Evolutionary conservation across 2,797 vertebrate species (phyloP), one percentile per base, ranked within the genome.

Genomic region (Alcedo quadribrachys): DNA sequence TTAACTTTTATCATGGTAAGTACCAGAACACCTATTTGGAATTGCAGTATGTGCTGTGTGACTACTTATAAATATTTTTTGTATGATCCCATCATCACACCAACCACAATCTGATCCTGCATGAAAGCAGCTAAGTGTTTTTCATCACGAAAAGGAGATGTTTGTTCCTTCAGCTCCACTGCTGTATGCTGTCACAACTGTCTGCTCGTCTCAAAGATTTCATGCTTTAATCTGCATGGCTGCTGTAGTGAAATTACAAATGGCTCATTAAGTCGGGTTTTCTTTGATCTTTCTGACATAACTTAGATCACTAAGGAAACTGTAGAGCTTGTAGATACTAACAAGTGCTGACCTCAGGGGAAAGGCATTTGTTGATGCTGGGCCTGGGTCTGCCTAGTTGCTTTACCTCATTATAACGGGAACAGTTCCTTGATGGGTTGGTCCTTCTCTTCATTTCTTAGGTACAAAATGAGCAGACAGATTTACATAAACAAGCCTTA

Each of bases 231-330:
- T 84, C 94, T 55, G 75, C 50, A 61, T 0, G 1, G 73, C 73
- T 89, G 53, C 92, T 95, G 42, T n/a, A 89, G 51, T 87, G 83
- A 97, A 92, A 92, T 74, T 88, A 58, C 78, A 95, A 90, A 89
- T 77, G 74, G 76, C 55, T 93, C 79, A 91, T 96, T 96, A 93
- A 91, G 43, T 89, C 16, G 3, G 28, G 54, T 70, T 87, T 89
- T 92, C 93, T 95, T 90, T 96, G 65, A 76, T 94, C 50, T 91
- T 91, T 88, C 65, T 95, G 58, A 68, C 43, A 62, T 89, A 92
- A 55, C 66, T 82, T 63, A 63, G 27, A 69, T 92, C 63, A 88
- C 69, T 85, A 42, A 73, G 76, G 30, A 90, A 96, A 93, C 73
- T 92, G 75, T 68, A 66, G 51, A 53, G 43, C 77, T 92, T 94